phyloP scores from a whole-genome alignment of 2,888 invertebrate species.

The Idaea straminata region DNA sequence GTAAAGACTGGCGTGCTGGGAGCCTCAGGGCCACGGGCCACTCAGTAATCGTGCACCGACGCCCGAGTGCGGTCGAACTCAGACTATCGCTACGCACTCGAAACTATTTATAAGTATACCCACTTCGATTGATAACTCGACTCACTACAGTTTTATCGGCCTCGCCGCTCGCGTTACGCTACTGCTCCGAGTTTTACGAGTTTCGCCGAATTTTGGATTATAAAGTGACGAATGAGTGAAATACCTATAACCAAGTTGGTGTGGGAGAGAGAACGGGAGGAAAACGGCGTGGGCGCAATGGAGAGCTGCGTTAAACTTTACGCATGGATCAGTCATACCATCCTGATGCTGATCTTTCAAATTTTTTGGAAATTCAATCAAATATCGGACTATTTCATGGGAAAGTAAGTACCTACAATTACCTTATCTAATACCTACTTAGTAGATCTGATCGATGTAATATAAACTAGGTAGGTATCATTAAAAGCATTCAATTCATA shows the following conservation, averaged over 20 bases:
- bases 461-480: neutral
- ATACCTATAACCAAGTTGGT: constrained; percentile 61
- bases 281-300: constrained; percentile 56
- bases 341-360: constrained; percentile 72
- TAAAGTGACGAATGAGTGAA: constrained; percentile 72
- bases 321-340: constrained; percentile 72
- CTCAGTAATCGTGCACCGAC: constrained; percentile 68
- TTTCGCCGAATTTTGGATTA: constrained; percentile 33
- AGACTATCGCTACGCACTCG: constrained; percentile 29
- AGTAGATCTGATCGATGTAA: neutral
- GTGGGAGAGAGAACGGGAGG: constrained; percentile 55
- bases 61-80: constrained; percentile 58
- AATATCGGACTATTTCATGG: constrained; percentile 70
- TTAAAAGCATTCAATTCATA: neutral
- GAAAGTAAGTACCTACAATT: constrained; percentile 58
- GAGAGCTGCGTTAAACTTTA: constrained; percentile 72
- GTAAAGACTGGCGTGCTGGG: constrained; percentile 49
- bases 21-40: constrained; percentile 31
- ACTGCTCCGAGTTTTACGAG: constrained; percentile 33
- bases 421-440: neutral
- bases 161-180: constrained; percentile 1
- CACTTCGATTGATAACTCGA: constrained; percentile 38
- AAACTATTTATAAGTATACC: constrained; percentile 52
- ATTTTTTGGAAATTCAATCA: constrained; percentile 77
- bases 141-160: constrained; percentile 7